Conservation (phyloP, 2,113 vertebrate species). For the Anoplopoma fimbria region DNA sequence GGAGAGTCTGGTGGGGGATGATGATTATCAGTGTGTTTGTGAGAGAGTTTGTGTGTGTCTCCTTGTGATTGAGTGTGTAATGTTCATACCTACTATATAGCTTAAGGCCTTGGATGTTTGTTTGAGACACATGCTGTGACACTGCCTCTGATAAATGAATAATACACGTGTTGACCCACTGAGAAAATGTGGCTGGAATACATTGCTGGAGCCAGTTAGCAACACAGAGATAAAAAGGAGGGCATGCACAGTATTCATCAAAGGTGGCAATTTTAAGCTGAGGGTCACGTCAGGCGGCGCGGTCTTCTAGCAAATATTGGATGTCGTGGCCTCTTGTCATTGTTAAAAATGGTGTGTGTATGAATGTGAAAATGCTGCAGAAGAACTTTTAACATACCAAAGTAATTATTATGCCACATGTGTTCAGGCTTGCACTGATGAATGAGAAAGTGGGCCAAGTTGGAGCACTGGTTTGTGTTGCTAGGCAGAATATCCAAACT, state of each 20-base stretch:
- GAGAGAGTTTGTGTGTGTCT: neutral
- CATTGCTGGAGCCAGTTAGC: too few species aligned
- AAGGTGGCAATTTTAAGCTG: too few species aligned
- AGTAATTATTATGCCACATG: constrained; percentile 13
- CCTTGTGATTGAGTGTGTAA: neutral
- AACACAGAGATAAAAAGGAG: too few species aligned
- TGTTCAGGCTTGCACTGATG: constrained; percentile 37
- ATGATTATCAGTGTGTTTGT: constrained; percentile 33
- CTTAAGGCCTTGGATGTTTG: neutral
- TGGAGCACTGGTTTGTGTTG: constrained; percentile 50
- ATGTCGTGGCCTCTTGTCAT: too few species aligned
- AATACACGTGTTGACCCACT: too few species aligned
- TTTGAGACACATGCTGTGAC: neutral
- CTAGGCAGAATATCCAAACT: constrained; percentile 58
- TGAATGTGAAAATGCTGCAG: neutral
- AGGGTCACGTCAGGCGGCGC: too few species aligned
- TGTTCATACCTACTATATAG: constrained; percentile 1
- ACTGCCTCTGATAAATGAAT: too few species aligned
- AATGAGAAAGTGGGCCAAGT: constrained; percentile 53
- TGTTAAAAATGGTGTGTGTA: neutral
- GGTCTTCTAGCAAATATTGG: too few species aligned
- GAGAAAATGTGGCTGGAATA: too few species aligned
- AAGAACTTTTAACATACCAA: constrained; percentile 2
- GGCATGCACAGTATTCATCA: too few species aligned
- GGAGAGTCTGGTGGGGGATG: constrained; percentile 18